Evolutionary conservation across 2,888 invertebrate species (phyloP), one percentile per base, ranked within the genome.

Genomic region (Petrophora chlorosata): DNA sequence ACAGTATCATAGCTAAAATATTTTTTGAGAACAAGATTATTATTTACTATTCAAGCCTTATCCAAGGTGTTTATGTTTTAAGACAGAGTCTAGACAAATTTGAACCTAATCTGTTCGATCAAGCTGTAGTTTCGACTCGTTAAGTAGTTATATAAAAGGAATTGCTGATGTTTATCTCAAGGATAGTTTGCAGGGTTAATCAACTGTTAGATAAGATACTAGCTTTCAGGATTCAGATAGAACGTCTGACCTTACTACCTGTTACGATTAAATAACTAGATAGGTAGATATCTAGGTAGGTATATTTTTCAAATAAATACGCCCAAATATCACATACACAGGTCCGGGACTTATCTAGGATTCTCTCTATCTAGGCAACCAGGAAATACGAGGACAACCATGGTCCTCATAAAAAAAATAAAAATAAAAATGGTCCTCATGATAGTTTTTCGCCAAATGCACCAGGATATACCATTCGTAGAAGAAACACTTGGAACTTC

Each of bases 391-490:
- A n/a, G n/a, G n/a, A n/a, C n/a, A n/a, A n/a, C n/a, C n/a, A n/a
- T n/a, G n/a, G n/a, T n/a, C n/a, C n/a, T n/a, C n/a, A n/a, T n/a
- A n/a, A n/a, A n/a, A n/a, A n/a, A n/a, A n/a, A n/a, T n/a, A n/a
- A n/a, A n/a, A n/a, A n/a, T n/a, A n/a, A n/a, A n/a, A n/a, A n/a
- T n/a, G n/a, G n/a, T n/a, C n/a, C n/a, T n/a, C n/a, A n/a, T n/a
- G n/a, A n/a, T n/a, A n/a, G n/a, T 41, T 34, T 8, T 40, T 19
- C 22, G 46, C 53, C 60, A 70, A 60, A 45, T 64, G 58, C 5
- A 66, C 54, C 0, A 68, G 68, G 1, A 68, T 23, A 38, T 54
- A 71, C 70, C 72, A 73, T 23, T 73, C 70, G 26, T 61, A 73
- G 30, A 56, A 71, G 14, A 29, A 39, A 35, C 56, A 53, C 0